Conservation (phyloP, 2,888 invertebrate genomes). For the Pterobdella sp. region DNA sequence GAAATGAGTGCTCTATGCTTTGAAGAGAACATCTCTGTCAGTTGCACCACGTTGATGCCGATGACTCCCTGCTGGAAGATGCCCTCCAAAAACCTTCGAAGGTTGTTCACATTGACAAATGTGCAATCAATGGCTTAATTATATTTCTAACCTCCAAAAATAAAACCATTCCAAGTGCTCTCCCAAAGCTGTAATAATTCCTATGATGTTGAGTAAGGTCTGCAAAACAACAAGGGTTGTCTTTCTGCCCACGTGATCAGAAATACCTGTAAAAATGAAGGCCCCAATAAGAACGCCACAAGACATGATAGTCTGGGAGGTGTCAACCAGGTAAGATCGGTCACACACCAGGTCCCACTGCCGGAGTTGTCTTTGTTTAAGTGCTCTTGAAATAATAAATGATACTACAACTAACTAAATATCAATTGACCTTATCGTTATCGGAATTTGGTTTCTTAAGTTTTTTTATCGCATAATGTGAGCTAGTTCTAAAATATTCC, state of each 20-base stretch:
- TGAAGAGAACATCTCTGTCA: conserved; percentile 38
- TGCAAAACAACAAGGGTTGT: background rate
- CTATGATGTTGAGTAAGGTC: background rate
- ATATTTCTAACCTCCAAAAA: background rate
- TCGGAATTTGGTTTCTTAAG: no score
- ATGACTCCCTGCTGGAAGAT: conserved; percentile 34
- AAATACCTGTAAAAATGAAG: background rate
- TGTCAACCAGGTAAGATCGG: conserved; percentile 2
- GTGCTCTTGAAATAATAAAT: background rate
- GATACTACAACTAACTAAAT: no score
- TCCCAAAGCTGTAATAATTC: background rate
- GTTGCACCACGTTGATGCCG: conserved; percentile 36
- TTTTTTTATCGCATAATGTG: no score
- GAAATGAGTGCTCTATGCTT: conserved; percentile 36
- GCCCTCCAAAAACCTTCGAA: background rate
- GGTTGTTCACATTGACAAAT: no score
- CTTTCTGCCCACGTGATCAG: conserved; percentile 5
- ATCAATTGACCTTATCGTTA: no score
- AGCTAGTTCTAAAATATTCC: no score
- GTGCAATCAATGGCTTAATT: no score
- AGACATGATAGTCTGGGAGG: background rate
- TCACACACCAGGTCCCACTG: conserved; percentile 15
- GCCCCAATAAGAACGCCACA: background rate
- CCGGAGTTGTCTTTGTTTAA: background rate
- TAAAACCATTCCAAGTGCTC: background rate